phyloP scores from a whole-genome alignment of 2,113 vertebrate genomes.

The Merops nubicus region DNA sequence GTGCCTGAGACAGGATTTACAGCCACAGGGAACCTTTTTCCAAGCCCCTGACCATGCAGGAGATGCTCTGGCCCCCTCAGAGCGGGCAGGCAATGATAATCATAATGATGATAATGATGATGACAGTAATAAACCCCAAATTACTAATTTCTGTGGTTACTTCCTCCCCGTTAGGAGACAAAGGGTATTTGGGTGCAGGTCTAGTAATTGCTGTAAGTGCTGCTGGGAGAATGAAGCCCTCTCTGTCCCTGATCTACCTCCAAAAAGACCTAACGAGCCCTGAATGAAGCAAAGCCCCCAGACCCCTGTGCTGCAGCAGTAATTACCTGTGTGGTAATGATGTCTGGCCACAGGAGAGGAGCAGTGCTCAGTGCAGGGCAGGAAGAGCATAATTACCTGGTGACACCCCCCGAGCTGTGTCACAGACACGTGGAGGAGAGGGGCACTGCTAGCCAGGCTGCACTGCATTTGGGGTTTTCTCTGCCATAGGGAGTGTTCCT shows the following conservation, averaged over 20 bases:
- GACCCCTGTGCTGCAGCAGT: accelerated
- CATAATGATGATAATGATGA: neutral
- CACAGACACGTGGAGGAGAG: neutral
- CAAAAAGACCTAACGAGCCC: neutral
- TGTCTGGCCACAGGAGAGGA: neutral
- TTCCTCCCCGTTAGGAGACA: neutral
- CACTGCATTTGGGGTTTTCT: neutral
- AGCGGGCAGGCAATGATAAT: neutral
- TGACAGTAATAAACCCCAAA: neutral
- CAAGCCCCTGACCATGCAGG: neutral
- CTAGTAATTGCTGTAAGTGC: neutral
- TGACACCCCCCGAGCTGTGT: accelerated
- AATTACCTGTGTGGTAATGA: neutral
- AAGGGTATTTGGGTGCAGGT: neutral
- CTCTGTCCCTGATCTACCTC: neutral
- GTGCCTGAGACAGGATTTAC: neutral
- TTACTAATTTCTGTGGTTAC: neutral
- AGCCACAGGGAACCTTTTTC: neutral
- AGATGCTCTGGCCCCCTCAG: neutral
- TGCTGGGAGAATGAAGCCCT: neutral
- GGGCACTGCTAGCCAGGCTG: neutral
- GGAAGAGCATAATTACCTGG: neutral
- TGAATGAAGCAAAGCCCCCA: neutral
- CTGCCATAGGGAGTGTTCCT: neutral
- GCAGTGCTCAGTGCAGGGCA: neutral